Percentiles rank a stretch among this genome's conserved stretches.
phyloP scores from a whole-genome alignment of 2,113 vertebrate species.

The Chamaea fasciata region DNA sequence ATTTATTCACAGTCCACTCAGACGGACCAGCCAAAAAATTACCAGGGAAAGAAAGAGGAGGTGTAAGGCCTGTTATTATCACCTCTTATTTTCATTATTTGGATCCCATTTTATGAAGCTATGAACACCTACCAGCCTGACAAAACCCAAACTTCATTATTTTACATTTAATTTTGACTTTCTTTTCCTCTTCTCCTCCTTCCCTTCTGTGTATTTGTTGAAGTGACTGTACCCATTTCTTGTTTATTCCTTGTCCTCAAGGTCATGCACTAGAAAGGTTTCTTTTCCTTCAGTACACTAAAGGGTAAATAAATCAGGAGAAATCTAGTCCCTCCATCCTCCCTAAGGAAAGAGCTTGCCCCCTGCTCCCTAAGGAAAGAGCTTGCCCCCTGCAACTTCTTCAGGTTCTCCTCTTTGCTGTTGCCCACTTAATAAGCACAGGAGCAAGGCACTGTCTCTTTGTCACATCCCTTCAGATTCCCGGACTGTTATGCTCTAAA shows the following conservation, averaged over 20 bases:
- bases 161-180: background rate
- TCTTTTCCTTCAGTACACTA: background rate
- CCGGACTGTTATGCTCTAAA: background rate
- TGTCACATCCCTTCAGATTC: background rate
- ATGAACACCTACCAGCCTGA: background rate
- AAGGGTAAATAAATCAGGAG: background rate
- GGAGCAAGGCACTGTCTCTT: background rate
- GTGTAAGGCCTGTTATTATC: background rate
- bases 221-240: background rate
- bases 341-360: background rate
- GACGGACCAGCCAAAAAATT: background rate
- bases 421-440: background rate
- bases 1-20: background rate
- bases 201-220: background rate
- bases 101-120: background rate
- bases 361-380: background rate
- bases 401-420: background rate
- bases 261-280: background rate
- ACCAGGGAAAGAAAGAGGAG: background rate
- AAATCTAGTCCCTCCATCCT: background rate
- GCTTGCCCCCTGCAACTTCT: background rate
- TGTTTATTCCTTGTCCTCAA: background rate
- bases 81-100: background rate
- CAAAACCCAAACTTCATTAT: background rate
- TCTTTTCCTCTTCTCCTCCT: background rate